Conservation (phyloP, 2,113 vertebrate genomes). For the Pachyramphus minor region DNA sequence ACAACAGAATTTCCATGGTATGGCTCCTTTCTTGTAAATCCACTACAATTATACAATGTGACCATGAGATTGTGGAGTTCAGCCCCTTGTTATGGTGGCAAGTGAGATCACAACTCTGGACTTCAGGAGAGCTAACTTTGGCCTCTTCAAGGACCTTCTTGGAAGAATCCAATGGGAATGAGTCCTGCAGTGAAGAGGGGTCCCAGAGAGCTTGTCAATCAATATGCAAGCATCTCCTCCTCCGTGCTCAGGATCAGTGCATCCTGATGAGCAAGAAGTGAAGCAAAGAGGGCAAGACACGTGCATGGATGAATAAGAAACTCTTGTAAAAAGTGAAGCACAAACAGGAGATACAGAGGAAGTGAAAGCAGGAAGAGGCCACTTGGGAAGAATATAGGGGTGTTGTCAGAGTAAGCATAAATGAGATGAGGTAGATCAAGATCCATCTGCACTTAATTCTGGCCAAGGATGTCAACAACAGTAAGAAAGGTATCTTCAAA, state of each 20-base stretch:
- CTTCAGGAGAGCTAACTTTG: background rate
- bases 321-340: background rate
- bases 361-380: background rate
- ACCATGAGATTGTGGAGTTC: background rate
- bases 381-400: background rate
- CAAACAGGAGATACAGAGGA: background rate
- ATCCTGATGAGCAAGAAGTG: background rate
- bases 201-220: background rate
- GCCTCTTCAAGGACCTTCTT: background rate
- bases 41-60: background rate
- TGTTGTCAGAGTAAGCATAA: background rate
- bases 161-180: background rate
- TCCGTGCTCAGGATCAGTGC: background rate
- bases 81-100: background rate
- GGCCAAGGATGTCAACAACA: background rate
- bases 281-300: background rate
- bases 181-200: background rate
- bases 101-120: background rate
- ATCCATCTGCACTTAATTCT: background rate
- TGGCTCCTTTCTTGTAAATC: background rate
- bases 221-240: background rate
- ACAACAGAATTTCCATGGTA: background rate
- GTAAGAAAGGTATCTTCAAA: background rate
- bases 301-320: background rate
- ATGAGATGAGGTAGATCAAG: background rate